phyloP scores from a whole-genome alignment of 2,888 invertebrate species.

The Brenthis daphne region DNA sequence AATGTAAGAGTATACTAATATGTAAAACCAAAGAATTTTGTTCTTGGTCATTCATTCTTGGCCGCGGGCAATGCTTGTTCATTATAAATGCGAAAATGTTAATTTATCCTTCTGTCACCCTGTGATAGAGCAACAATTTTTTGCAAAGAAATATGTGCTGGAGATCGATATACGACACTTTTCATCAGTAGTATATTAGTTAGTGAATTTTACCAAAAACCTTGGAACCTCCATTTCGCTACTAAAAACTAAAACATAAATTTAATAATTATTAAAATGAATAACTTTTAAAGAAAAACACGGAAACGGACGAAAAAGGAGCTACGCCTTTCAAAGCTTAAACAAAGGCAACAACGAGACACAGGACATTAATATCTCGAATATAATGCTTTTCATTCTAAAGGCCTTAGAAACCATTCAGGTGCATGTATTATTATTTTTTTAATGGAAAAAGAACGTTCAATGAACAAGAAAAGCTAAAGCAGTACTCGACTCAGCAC shows the following conservation, averaged over 20 bases:
- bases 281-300: constrained; percentile 5
- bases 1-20: no score
- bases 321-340: background rate
- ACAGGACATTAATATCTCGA: background rate
- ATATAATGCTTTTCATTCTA: constrained; percentile 1
- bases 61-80: no score
- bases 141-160: no score
- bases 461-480: constrained; percentile 10
- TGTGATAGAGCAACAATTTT: no score
- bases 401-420: background rate
- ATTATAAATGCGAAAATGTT: no score
- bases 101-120: no score
- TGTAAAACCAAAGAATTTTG: no score
- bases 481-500: constrained; percentile 27
- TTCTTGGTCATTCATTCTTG: no score
- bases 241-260: background rate
- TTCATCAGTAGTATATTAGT: no score
- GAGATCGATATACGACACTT: no score
- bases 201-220: no score
- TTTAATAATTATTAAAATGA: background rate
- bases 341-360: constrained; percentile 4
- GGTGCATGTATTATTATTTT: background rate
- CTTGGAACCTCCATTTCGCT: no score
- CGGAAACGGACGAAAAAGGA: constrained; percentile 4
- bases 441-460: background rate